Base-by-base conservation (phyloP, 2,888 invertebrate genomes). In the Pollenia amentaria region DNA sequence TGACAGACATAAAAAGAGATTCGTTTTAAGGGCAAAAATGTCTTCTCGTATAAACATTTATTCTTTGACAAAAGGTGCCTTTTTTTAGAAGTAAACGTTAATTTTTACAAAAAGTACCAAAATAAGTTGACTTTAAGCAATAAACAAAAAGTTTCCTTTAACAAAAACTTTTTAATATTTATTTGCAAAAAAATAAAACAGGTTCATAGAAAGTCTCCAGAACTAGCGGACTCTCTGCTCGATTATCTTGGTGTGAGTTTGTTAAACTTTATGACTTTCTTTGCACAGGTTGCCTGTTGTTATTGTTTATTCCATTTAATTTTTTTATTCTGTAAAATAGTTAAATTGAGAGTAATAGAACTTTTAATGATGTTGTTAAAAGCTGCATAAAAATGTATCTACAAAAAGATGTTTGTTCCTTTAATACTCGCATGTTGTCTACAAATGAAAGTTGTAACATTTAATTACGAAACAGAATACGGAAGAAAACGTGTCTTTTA, bases 321-420 rank as follows among this genome's bases (percentile, higher is more conserved):
- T 42, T 76, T 65, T 12, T 44, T 8, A 12, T 21, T 62, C 40
- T 83, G 29, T 72, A 72, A 40, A 77, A 65, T 51, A 65, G 40
- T 64, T 73, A 78, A 78, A 78, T 65, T 55, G 55, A 48, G 29
- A 57, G 60, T 44, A 67, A 73, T 53, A 67, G 14, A 73, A 78
- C 51, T 73, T 79, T 72, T 79, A 84, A 84, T 73, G 73, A 72
- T 72, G 83, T 57, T 72, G 64, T 77, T 70, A 72, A 70, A 55
- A 29, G 62, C 16, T 72, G 29, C 16, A 60, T 48, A 57, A 78
- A 70, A 65, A 10, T 65, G 21, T 14, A 11, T 42, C 0, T 11
- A 57, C 40, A 70, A 70, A 29, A 29, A 21, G 53, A 12, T 16
- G 10, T 18, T 46, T 4, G 1, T 51, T 51, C n/a, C 42, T 76